These are phyloP conservation scores for Odontomachus brunneus DNA, from an alignment of 1,140 invertebrate species.

Conservation along the genomic window DNA sequence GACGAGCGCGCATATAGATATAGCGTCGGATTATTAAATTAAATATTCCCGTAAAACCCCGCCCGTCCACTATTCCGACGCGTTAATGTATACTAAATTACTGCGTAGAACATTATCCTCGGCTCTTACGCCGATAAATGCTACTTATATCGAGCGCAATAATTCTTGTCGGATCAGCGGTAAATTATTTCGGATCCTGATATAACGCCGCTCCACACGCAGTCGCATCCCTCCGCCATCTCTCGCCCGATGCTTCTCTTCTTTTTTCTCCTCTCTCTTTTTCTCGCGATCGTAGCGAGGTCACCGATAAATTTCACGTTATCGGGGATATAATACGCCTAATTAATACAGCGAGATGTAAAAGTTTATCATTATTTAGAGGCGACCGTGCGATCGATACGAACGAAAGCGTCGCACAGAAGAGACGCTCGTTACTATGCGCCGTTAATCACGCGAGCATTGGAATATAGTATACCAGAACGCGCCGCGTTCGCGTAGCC, in stretches of 20 bases:
- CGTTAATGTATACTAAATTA: conserved; percentile 74
- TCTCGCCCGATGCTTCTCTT: conserved; percentile 56
- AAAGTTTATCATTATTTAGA: conserved; percentile 3
- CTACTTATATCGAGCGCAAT: conserved; percentile 65
- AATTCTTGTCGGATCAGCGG: conserved; percentile 64
- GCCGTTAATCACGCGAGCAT: neutral
- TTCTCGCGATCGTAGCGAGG: conserved; percentile 14
- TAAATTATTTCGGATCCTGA: conserved; percentile 69
- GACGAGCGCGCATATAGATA: neutral
- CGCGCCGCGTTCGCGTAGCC: no score
- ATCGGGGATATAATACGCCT: neutral
- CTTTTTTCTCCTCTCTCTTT: no score
- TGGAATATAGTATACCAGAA: no score
- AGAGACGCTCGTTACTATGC: neutral
- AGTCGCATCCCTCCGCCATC: conserved; percentile 47
- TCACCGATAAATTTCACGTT: conserved; percentile 21
- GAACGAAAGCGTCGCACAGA: neutral
- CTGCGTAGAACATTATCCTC: conserved; percentile 65
- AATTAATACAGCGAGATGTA: conserved; percentile 16
- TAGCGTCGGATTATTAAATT: conserved; percentile 68
- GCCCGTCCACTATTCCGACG: conserved; percentile 32
- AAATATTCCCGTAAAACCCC: conserved; percentile 68
- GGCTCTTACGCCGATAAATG: conserved; percentile 67
- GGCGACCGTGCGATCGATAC: neutral
- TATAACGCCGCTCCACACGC: conserved; percentile 68